Percentiles rank a stretch among this genome's conserved stretches.
Conservation (phyloP, 53 echinoderm and acorn worm species). For the Holothuria scabra region DNA sequence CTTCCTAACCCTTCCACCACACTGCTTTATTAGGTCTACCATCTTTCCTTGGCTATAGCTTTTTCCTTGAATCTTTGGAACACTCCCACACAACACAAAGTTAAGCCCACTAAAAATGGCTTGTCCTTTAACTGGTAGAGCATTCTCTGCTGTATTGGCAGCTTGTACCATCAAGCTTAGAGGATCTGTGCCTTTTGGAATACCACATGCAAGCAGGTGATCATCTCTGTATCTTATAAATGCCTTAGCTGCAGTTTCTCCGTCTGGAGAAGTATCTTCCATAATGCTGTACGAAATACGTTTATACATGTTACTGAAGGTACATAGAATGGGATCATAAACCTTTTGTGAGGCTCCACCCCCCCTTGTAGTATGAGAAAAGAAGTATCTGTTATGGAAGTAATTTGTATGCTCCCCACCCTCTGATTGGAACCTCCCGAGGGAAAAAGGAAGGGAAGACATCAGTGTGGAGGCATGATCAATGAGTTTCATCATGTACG, state of each 20-base stretch:
- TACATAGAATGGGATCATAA: conserved; percentile 28
- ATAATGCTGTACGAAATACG: conserved; percentile 4
- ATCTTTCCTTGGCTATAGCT: background rate
- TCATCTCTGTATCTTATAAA: background rate
- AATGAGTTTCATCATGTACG: conserved; percentile 41
- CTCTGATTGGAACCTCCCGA: conserved; percentile 51
- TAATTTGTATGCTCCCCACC: conserved; percentile 72
- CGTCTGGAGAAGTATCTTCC: background rate
- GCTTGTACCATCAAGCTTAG: background rate
- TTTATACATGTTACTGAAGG: background rate
- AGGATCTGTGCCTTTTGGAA: background rate
- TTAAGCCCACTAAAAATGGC: background rate
- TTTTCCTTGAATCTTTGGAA: conserved; percentile 7
- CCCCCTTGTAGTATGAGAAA: conserved; percentile 62
- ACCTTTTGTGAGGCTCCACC: conserved; percentile 47
- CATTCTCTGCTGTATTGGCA: background rate
- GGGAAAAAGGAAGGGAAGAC: background rate
- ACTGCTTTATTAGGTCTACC: background rate
- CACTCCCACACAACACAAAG: background rate
- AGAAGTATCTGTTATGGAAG: conserved; percentile 55
- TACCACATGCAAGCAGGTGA: background rate
- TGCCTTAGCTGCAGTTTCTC: background rate
- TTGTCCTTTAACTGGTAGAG: background rate
- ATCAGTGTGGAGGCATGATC: background rate
- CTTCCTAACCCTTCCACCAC: background rate